Evolutionary conservation across 2,888 invertebrate genomes (phyloP), one percentile per base, ranked within the genome.

Genomic region (Rhingia rostrata): DNA sequence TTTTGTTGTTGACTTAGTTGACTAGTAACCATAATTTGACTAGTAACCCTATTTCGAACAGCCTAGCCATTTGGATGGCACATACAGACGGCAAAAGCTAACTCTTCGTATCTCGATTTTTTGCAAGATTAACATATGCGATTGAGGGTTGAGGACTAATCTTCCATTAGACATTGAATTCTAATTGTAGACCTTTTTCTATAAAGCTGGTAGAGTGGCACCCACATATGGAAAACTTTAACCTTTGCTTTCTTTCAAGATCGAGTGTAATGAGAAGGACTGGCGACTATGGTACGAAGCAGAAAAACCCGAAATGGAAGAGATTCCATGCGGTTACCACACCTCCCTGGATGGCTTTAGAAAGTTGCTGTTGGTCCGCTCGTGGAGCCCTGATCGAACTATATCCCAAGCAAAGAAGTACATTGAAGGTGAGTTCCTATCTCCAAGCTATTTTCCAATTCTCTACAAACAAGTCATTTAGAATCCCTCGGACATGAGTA

Each of bases 301-400:
- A 87, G 97, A 98, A 86, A 96, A 95, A 87, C 98, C 98, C 0
- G 98, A 98, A 91, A 96, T 96, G 89, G 97, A 97, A 89, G 95
- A 94, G 37, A 94, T 98, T 70, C 98, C 98, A 0, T 97, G 97
- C 89, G 97, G 97, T 0, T 98, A 97, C 90, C 95, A 96, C 75
- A 95, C 95, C 73, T 94, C 94, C 51, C 92, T 98, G 39, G 98
- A 98, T 89, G 96, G 97, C 0, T 98, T 98, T 89, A 93, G 97
- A 22, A 97, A 97, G 89, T 91, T 99, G 14, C 92, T 99, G 12
- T 92, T 97, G 0, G 96, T 99, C 66, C 93, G 98, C 88, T 97
- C 96, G 0, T 98, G 98, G 98, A 97, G 98, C 91, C 98, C 98
- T 0, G 98, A 99, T 90, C 93, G 98, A 87, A 98, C 98, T 0